Evolutionary conservation across 2,888 invertebrate species (phyloP).

Genomic region (Pediacus dermestoides): DNA sequence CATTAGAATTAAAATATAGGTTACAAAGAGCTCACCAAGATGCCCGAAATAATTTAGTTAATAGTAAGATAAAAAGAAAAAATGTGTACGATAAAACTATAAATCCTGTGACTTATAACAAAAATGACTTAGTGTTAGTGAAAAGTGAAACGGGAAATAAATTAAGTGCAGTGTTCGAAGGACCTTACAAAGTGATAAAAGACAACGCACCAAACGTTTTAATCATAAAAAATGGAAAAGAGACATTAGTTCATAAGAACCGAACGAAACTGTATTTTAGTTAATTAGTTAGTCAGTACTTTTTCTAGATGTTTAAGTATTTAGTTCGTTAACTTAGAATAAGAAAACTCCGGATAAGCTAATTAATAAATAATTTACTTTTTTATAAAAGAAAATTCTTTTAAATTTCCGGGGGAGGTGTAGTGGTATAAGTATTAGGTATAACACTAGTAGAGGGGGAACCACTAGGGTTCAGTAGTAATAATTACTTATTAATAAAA

Average conservation of each 20-base stretch:
- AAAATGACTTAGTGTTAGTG: conserved; percentile 8
- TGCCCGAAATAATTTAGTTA: conserved; percentile 16
- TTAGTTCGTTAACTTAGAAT: no score
- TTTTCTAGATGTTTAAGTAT: no score
- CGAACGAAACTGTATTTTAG: conserved; percentile 6
- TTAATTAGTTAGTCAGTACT: no score
- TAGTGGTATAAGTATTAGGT: no score
- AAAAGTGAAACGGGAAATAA: conserved; percentile 10
- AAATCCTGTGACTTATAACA: conserved; percentile 2
- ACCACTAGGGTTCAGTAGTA: no score
- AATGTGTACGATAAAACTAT: conserved; percentile 1
- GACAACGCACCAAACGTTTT: conserved; percentile 3
- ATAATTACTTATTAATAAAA: no score
- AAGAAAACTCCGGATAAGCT: no score
- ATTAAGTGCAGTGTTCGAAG: conserved; percentile 5
- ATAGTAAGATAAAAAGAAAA: conserved; percentile 10
- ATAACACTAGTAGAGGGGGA: no score
- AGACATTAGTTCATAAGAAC: conserved; percentile 14
- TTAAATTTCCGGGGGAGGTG: no score
- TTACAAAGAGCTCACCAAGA: conserved; percentile 19
- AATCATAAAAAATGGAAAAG: conserved; percentile 8
- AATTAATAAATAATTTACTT: no score
- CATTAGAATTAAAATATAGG: conserved; percentile 24
- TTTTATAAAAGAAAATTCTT: no score
- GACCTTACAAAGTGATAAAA: conserved; percentile 4